These are phyloP conservation scores for Platycheirus albimanus DNA, from an alignment of 2,888 invertebrate species.

Conservation along the genomic window DNA sequence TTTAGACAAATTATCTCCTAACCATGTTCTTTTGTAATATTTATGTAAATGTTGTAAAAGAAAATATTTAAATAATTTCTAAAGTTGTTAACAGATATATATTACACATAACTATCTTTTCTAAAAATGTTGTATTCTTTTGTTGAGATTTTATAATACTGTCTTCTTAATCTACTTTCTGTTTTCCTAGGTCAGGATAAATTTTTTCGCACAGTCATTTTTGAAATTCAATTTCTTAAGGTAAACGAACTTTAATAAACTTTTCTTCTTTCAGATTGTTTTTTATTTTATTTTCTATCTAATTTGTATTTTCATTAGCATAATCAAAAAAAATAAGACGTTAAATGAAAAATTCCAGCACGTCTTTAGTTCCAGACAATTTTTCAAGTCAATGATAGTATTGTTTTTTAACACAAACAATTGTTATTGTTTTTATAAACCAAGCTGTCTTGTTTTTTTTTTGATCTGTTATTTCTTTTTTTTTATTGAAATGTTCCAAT, in stretches of 20 bases:
- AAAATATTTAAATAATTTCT: too few relatives aligned
- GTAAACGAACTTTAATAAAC: neutral
- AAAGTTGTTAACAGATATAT: too few relatives aligned
- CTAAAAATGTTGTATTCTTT: too few relatives aligned
- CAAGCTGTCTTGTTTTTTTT: neutral
- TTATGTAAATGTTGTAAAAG: too few relatives aligned
- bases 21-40: too few relatives aligned
- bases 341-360: constrained; percentile 5
- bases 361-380: neutral
- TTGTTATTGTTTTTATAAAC: too few relatives aligned
- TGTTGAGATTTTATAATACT: too few relatives aligned
- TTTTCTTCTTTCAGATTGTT: constrained; percentile 3
- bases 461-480: neutral
- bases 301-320: constrained; percentile 14
- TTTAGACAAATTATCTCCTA: too few relatives aligned
- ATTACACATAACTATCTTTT: too few relatives aligned
- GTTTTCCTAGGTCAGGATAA: too few relatives aligned
- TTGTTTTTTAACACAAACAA: neutral
- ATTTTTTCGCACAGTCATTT: too few relatives aligned
- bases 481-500: constrained; percentile 12
- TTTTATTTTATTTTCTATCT: neutral
- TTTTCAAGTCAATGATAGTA: neutral
- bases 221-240: neutral
- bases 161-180: too few relatives aligned
- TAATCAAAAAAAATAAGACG: neutral